Evolutionary conservation across 1,140 invertebrate species (phyloP).

Genomic region (Conus betulinus): DNA sequence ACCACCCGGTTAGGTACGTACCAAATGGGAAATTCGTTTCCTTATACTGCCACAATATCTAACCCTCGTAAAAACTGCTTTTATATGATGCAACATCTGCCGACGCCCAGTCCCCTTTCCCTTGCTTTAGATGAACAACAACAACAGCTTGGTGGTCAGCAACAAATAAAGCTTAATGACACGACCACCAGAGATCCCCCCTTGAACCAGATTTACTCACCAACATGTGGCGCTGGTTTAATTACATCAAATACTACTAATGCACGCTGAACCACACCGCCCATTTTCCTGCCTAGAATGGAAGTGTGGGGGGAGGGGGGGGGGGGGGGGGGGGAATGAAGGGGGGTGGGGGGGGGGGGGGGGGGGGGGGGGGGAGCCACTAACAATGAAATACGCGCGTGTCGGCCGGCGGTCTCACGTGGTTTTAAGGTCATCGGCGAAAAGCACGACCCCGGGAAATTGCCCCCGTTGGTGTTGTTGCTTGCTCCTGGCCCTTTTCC

Average conservation of each 20-base stretch:
- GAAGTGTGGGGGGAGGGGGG: too few relatives aligned
- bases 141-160: too few relatives aligned
- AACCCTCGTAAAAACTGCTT: too few relatives aligned
- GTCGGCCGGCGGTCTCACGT: neutral
- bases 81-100: too few relatives aligned
- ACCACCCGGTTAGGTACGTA: too few relatives aligned
- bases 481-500: neutral
- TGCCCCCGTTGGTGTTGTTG: neutral
- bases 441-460: neutral
- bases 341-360: neutral
- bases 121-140: too few relatives aligned
- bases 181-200: too few relatives aligned
- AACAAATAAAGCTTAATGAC: too few relatives aligned
- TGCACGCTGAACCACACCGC: neutral
- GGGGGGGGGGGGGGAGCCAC: neutral
- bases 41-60: too few relatives aligned
- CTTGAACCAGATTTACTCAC: too few relatives aligned
- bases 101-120: too few relatives aligned
- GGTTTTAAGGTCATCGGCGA: constrained; percentile 10
- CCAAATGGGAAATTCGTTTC: too few relatives aligned
- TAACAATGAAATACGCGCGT: neutral
- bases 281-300: neutral
- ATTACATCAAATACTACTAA: neutral
- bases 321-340: neutral
- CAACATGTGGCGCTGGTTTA: neutral